Base-by-base conservation (phyloP, 1,140 invertebrate species). In the Drosophila subpulchrella region DNA sequence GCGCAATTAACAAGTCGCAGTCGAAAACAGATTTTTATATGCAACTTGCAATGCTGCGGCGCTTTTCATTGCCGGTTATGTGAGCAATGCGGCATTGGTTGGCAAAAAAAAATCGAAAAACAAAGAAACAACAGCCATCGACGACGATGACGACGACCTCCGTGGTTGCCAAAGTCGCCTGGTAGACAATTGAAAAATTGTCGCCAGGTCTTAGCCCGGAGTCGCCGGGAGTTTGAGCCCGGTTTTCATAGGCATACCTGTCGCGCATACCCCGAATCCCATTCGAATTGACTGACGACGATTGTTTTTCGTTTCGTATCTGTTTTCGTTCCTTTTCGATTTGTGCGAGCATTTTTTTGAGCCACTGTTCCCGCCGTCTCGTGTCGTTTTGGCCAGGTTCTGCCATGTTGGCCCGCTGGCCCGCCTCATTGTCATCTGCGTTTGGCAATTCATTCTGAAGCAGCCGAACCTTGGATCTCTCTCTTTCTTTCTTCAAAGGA, bases 281-380 rank as follows among this genome's bases (percentile, higher is more conserved):
- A 83, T 83, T 73, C 84, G 80, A 89, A 88, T 88, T 88, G 83
- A 89, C 83, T 88, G 83, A 89, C 83, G 84, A 77, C 81, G 81
- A 75, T 77, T 79, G 65, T 82, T 56, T 61, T 34, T 48, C 53
- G 44, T n/a, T 46, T 38, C 39, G 7, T 17, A 27, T 67, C 48
- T 17, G n/a, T 51, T 34, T 32, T 51, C n/a, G 42, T 54, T 39
- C 56, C 41, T 74, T 50, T 59, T 39, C 60, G 60, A 66, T 81
- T 47, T 62, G 48, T 65, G 78, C 59, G 50, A 56, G 24, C 38
- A 57, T 71, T 47, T 70, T 70, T 71, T 71, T 71, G 67, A 71
- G 65, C 36, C 67, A 71, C 39, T 71, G 54, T 68, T 53, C 24
- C 61, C 51, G 46, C 15, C 44, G 34, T 36, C 50, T 12, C 11